Base-by-base conservation (phyloP, 2,113 vertebrate species). In the Penelope pileata region DNA sequence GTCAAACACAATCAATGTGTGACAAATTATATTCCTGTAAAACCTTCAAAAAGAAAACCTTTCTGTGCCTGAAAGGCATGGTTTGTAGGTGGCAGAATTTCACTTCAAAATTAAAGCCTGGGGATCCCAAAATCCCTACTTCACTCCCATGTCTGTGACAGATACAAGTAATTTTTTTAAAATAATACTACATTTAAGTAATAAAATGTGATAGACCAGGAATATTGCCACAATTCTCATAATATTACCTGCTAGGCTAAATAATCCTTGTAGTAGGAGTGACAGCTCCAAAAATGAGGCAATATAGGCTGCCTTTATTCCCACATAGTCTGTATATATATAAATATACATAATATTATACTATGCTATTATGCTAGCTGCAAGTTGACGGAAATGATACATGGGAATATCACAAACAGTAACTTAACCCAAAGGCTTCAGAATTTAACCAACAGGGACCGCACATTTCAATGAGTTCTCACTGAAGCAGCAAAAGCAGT, bases 1-100 rank as follows among this genome's bases (percentile, higher is more conserved):
- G 88, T 38, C 48, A 82, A 69, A 86, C 19, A 66, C 80, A 97
- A 96, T 92, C 91, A 94, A 92, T 74, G 73, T 86, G 62, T 93
- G 90, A 96, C 93, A 95, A 90, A 30, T 7, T 1, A 78, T 85
- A 67, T 81, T 93, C 67, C 73, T 88, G 9, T 60, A 91, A 90
- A 96, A 53, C 21, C 40, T 89, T 77, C 38, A 81, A 50, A 83
- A 87, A 86, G 10, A 80, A 70, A 86, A 54, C 7, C 54, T 75
- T 93, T 32, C 30, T 45, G 24, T 94, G 72, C 86, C 62, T 83
- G 64, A 91, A 22, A 88, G 16, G 40, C 8, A 81, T 6, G 56
- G 27, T 69, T 96, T 88, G 30, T 59, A 73, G 34, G 23, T 83
- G 74, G 30, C 38, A 93, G 23, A 30, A 12, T 91, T 83, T 63